Conservation (phyloP, 1,140 invertebrate species). For the Hermetia illucens region DNA sequence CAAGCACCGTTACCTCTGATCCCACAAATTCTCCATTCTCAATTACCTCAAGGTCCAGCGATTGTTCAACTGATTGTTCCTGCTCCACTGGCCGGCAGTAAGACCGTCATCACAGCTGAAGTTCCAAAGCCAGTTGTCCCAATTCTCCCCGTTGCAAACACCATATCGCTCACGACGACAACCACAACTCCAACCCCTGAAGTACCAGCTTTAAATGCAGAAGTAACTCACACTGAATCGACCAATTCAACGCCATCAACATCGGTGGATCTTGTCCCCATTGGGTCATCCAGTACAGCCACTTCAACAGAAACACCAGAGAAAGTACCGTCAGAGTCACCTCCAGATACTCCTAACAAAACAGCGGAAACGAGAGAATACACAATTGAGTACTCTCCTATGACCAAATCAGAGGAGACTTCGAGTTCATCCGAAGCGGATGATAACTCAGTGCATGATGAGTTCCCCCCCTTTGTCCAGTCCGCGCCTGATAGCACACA, state of each 20-base stretch:
- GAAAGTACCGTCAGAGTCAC: neutral
- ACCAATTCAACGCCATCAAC: constrained; percentile 1
- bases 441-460: constrained; percentile 22
- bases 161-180: constrained; percentile 7
- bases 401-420: constrained; percentile 23
- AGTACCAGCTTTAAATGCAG: neutral
- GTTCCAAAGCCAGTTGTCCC: neutral
- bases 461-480: constrained; percentile 16
- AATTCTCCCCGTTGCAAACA: constrained; percentile 3
- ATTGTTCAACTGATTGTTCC: constrained; percentile 18
- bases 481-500: constrained; percentile 16
- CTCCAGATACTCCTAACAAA: neutral
- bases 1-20: constrained; percentile 19
- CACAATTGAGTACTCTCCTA: no score
- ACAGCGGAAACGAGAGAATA: no score
- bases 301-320: constrained; percentile 6
- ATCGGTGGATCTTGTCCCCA: constrained; percentile 1
- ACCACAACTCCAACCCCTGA: neutral
- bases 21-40: constrained; percentile 27
- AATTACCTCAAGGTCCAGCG: constrained; percentile 11
- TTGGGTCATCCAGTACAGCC: neutral
- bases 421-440: constrained; percentile 10
- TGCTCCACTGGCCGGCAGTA: constrained; percentile 18
- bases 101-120: constrained; percentile 23
- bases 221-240: constrained; percentile 4